These are phyloP conservation scores for Mamestra configurata DNA, from an alignment of 1,140 invertebrate species.

Conservation along the genomic window DNA sequence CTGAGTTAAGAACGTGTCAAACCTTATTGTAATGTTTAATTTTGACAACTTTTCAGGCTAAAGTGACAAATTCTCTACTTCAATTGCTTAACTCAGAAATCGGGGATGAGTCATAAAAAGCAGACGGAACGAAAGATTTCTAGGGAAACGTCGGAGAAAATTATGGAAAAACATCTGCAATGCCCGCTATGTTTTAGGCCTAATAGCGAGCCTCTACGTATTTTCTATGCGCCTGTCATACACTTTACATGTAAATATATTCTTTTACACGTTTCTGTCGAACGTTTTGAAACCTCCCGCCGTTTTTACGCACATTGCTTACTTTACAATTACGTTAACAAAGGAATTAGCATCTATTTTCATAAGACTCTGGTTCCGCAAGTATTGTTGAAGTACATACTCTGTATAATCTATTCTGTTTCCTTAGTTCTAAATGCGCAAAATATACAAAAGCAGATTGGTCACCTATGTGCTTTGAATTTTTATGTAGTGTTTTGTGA, in stretches of 20 bases:
- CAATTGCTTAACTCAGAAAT: too few relatives aligned
- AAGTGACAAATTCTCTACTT: too few relatives aligned
- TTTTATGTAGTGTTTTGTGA: neutral
- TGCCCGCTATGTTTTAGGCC: neutral
- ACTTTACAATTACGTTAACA: slow-evolving; percentile 22
- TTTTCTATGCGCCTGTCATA: neutral
- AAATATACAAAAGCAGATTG: slow-evolving; percentile 1
- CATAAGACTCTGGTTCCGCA: neutral
- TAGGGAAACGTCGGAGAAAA: neutral
- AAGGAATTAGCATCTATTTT: slow-evolving; percentile 12
- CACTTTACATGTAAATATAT: slow-evolving; percentile 21
- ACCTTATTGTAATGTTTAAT: too few relatives aligned
- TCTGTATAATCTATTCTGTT: neutral
- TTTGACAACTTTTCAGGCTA: too few relatives aligned
- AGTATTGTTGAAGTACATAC: neutral
- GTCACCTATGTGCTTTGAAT: slow-evolving; percentile 5
- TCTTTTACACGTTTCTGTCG: slow-evolving; percentile 22
- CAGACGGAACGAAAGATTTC: too few relatives aligned
- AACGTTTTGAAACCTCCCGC: neutral
- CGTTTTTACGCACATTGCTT: slow-evolving; percentile 26
- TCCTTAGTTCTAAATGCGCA: neutral
- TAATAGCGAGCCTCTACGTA: neutral
- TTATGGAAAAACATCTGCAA: too few relatives aligned
- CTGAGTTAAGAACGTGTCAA: too few relatives aligned
- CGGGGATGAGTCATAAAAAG: too few relatives aligned